Evolutionary conservation across 1,140 invertebrate genomes (phyloP).

Genomic region (Drosophila lacertosa): DNA sequence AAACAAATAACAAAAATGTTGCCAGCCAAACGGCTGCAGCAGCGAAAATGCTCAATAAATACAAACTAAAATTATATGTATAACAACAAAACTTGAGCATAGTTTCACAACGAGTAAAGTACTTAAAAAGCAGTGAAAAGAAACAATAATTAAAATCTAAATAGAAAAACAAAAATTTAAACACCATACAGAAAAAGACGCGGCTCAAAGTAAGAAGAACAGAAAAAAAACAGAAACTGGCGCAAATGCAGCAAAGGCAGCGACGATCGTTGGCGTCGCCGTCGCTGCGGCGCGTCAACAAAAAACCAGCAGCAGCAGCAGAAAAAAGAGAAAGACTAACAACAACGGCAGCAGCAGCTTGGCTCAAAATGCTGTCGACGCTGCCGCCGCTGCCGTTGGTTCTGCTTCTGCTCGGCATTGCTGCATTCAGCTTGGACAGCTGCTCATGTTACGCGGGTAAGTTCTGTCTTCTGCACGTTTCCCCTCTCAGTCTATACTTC

Average conservation of each 20-base stretch:
- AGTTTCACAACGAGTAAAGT: constrained; percentile 2
- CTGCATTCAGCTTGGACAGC: constrained; percentile 57
- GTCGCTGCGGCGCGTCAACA: constrained; percentile 65
- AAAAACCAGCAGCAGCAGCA: constrained; percentile 41
- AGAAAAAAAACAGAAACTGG: constrained; percentile 44
- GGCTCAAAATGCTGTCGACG: constrained; percentile 59
- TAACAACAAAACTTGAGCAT: constrained; percentile 33
- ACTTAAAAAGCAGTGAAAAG: constrained; percentile 16
- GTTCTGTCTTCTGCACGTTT: constrained; percentile 41
- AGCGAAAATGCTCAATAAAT: constrained; percentile 50
- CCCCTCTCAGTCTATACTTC: background rate
- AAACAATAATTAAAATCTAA: constrained; percentile 25
- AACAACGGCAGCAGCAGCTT: constrained; percentile 22
- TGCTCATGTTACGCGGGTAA: constrained; percentile 81
- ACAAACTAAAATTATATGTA: constrained; percentile 22
- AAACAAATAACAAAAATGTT: constrained; percentile 4
- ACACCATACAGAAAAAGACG: constrained; percentile 8
- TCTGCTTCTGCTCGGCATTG: constrained; percentile 45
- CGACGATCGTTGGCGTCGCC: constrained; percentile 71
- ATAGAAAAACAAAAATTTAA: constrained; percentile 14
- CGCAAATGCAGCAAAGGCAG: constrained; percentile 76
- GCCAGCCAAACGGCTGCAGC: too few species aligned
- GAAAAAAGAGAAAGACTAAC: constrained; percentile 18
- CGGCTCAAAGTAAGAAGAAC: constrained; percentile 7
- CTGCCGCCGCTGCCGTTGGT: constrained; percentile 43